phyloP scores from a whole-genome alignment of 2,113 vertebrate species.

The Pterocles gutturalis region DNA sequence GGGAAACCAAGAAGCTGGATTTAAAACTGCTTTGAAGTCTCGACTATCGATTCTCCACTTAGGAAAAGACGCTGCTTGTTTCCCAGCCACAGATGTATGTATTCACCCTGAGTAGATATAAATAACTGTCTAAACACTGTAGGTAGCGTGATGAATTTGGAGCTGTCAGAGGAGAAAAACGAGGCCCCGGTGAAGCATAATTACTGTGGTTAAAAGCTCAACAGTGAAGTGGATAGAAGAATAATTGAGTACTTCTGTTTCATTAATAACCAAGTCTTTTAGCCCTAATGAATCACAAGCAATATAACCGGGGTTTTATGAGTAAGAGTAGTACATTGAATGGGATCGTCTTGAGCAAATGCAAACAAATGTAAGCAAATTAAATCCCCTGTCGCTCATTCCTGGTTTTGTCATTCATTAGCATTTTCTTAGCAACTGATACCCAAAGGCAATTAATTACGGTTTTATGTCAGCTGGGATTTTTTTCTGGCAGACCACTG shows the following conservation, averaged over 20 bases:
- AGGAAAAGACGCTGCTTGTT: neutral
- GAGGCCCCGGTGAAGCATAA: conserved; percentile 2
- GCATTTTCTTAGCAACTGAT: conserved; percentile 30
- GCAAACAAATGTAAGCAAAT: conserved; percentile 30
- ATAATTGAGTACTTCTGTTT: conserved; percentile 68
- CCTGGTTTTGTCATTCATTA: conserved; percentile 35
- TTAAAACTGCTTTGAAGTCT: conserved; percentile 53
- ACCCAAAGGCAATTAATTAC: conserved; percentile 33
- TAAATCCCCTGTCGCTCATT: conserved; percentile 24
- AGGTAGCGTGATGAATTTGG: conserved; percentile 64
- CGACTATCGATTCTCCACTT: neutral
- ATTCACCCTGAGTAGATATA: conserved; percentile 40
- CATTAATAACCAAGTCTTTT: conserved; percentile 61
- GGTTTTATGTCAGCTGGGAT: conserved; percentile 26
- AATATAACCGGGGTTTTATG: neutral
- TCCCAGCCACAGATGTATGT: neutral
- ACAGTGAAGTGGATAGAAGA: conserved; percentile 38
- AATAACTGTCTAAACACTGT: conserved; percentile 68
- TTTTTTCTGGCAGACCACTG: conserved; percentile 20
- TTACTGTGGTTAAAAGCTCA: conserved; percentile 58
- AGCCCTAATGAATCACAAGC: conserved; percentile 50
- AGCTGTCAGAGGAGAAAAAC: conserved; percentile 52
- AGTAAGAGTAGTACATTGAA: neutral
- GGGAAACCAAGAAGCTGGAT: conserved; percentile 47
- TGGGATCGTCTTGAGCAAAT: conserved; percentile 4